Conservation (phyloP, 2,797 vertebrate genomes). For the Neosilurus mollespiculum region DNA sequence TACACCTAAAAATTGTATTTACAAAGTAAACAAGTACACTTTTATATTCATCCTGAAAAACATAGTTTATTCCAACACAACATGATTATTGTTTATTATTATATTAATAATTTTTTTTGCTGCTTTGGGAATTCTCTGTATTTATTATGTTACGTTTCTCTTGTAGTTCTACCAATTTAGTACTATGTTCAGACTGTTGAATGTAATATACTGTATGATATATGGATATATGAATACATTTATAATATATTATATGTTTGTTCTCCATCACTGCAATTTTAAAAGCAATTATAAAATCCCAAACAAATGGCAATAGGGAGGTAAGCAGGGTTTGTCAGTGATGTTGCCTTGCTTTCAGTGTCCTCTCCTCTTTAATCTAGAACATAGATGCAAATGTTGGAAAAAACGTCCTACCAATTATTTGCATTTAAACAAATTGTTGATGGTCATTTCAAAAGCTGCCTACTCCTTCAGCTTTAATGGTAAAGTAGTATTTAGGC, state of each 20-base stretch:
- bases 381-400: constrained; percentile 88
- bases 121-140: not conserved
- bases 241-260: no score
- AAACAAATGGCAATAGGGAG: constrained; percentile 12
- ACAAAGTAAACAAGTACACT: not conserved
- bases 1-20: not conserved
- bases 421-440: constrained; percentile 99
- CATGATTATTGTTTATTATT: no score
- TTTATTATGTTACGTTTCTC: not conserved
- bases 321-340: constrained; percentile 20
- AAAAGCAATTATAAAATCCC: not conserved
- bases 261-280: not conserved
- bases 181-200: not conserved
- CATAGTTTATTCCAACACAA: not conserved
- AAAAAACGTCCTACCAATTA: constrained; percentile 79
- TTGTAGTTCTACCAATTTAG: not conserved
- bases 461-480: constrained; percentile 60
- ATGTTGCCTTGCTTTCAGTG: constrained; percentile 56
- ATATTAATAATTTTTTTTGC: not conserved
- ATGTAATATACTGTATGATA: no score
- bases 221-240: no score
- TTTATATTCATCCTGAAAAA: not conserved
- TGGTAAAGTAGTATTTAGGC: constrained; percentile 37
- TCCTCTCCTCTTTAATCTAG: constrained; percentile 68
- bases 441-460: constrained; percentile 76